A percentile compares a stretch with the other conserved stretches of the same genome.
Conservation (phyloP, 2,797 vertebrate species). For the Myripristis jacobus region DNA sequence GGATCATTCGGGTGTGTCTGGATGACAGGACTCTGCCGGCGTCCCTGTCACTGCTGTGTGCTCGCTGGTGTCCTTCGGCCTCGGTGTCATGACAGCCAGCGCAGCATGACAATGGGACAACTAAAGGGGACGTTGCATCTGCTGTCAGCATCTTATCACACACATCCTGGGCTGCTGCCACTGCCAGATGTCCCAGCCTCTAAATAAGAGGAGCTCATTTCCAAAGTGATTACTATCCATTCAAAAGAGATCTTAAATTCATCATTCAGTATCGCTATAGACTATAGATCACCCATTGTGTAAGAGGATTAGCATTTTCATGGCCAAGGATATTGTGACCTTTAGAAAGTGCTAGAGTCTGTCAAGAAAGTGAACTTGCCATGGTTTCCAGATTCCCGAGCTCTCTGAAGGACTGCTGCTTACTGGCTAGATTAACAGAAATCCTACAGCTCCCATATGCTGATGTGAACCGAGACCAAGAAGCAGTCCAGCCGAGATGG, state of each 20-base stretch:
- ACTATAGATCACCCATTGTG: not conserved
- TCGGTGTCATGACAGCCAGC: constrained; percentile 57
- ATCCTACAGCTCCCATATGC: constrained; percentile 20
- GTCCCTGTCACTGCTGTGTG: constrained; percentile 40
- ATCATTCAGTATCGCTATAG: constrained; percentile 1
- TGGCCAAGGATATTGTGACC: constrained; percentile 14
- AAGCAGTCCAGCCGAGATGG: not conserved
- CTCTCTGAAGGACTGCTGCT: constrained; percentile 17
- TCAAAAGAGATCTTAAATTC: not conserved
- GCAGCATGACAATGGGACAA: constrained; percentile 63
- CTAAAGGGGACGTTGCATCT: constrained; percentile 43
- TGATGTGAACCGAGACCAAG: constrained; percentile 6
- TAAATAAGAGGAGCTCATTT: constrained; percentile 6
- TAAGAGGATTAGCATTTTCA: not conserved
- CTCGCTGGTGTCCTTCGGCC: constrained; percentile 49
- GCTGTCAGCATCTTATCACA: constrained; percentile 53
- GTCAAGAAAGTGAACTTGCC: constrained; percentile 1
- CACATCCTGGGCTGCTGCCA: constrained; percentile 28
- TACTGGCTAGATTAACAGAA: constrained; percentile 29
- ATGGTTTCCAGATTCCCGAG: constrained; percentile 10
- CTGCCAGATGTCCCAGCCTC: constrained; percentile 40
- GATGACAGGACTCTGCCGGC: constrained; percentile 56
- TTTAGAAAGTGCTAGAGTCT: constrained; percentile 35
- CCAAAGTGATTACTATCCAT: not conserved
- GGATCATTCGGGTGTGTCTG: constrained; percentile 66